A percentile compares a stretch with the other conserved stretches of the same genome.
Evolutionary conservation across 2,888 invertebrate genomes (phyloP).

Genomic region (Priocnemis perturbator): DNA sequence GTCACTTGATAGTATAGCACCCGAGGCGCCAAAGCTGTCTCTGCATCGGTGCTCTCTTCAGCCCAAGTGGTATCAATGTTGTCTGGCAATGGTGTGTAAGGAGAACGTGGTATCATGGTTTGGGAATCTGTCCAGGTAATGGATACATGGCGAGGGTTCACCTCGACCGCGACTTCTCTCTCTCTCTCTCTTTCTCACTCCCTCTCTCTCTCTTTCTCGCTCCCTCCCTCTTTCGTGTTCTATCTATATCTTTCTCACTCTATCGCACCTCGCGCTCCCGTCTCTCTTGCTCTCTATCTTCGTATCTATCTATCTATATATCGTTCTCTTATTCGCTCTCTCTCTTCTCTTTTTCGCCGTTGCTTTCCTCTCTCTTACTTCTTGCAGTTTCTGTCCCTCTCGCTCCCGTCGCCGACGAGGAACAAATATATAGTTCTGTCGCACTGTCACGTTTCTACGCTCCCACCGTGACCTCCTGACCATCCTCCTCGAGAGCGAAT

Average conservation of each 20-base stretch:
- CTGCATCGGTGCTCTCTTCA: conserved; percentile 70
- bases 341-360: not conserved
- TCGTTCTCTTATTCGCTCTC: conserved; percentile 3
- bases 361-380: not conserved
- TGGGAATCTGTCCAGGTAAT: conserved; percentile 82
- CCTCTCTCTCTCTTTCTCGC: conserved; percentile 15
- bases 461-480: conserved; percentile 38
- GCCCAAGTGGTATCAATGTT: conserved; percentile 77
- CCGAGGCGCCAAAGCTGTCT: conserved; percentile 65
- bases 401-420: conserved; percentile 23
- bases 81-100: conserved; percentile 96
- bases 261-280: conserved; percentile 11
- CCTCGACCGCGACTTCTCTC: not conserved
- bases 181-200: conserved; percentile 8
- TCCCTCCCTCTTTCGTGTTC: conserved; percentile 13
- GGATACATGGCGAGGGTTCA: conserved; percentile 18
- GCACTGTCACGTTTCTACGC: conserved; percentile 26
- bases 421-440: conserved; percentile 31
- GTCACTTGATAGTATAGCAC: conserved; percentile 48
- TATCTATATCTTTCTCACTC: conserved; percentile 14
- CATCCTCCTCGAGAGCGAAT: conserved; percentile 22
- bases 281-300: not conserved
- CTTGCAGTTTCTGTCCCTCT: not conserved
- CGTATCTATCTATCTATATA: too few relatives aligned
- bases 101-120: conserved; percentile 99